A percentile compares a stretch with the other conserved stretches of the same genome.
These are phyloP conservation scores for Crenuchus spilurus DNA, from an alignment of 2,797 vertebrate species.

Conservation along the genomic window DNA sequence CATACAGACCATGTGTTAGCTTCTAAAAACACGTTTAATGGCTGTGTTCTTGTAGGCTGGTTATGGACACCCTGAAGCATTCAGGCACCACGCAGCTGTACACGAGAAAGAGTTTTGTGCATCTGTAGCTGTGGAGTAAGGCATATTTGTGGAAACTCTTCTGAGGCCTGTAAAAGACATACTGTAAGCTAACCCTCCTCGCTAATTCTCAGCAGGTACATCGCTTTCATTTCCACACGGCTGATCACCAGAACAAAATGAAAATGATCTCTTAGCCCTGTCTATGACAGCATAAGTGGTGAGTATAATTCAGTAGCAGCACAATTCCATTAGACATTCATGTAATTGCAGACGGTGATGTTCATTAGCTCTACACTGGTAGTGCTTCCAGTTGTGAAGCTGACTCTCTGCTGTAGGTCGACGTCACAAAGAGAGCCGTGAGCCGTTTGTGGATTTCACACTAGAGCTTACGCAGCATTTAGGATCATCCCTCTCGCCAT, in stretches of 20 bases:
- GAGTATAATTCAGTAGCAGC: no score
- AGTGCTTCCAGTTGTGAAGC: neutral
- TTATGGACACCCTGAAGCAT: neutral
- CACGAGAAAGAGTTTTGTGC: neutral
- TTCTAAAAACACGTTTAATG: neutral
- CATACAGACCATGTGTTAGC: neutral
- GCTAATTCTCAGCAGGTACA: no score
- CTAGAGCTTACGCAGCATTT: slow-evolving; percentile 1
- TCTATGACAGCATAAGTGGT: no score
- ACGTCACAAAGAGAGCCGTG: neutral
- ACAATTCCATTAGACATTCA: no score
- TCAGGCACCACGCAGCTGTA: neutral
- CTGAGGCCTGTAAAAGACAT: no score
- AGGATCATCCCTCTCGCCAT: slow-evolving; percentile 6
- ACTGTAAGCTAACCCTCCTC: no score
- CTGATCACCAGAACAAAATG: no score
- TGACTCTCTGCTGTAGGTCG: neutral
- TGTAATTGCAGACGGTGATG: neutral
- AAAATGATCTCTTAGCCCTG: no score
- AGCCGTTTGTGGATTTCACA: slow-evolving; percentile 15
- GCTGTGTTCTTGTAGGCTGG: neutral
- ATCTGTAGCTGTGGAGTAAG: no score
- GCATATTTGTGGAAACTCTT: neutral
- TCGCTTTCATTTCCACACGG: no score
- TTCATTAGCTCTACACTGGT: neutral